These are phyloP conservation scores for Helogale parvula DNA, from an alignment of 2,113 vertebrate species.

Conservation along the genomic window DNA sequence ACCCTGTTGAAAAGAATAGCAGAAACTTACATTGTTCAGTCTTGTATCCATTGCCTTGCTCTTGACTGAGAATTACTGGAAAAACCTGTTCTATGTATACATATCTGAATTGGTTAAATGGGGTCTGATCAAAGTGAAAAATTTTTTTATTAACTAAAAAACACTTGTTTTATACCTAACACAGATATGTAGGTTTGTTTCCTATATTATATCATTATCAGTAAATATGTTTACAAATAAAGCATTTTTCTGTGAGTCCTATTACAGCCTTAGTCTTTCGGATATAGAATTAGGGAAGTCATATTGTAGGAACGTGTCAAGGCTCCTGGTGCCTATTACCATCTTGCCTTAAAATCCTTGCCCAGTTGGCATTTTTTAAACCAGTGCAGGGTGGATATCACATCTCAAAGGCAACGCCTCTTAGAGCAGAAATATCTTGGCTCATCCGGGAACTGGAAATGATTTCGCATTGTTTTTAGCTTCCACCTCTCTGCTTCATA, in stretches of 20 bases:
- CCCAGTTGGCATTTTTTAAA: neutral
- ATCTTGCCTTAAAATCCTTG: neutral
- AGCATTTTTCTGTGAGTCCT: neutral
- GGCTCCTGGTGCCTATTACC: neutral
- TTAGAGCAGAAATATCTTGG: neutral
- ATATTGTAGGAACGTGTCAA: neutral
- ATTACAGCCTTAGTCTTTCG: neutral
- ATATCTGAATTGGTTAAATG: neutral
- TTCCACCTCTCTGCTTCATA: neutral
- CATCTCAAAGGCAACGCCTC: neutral
- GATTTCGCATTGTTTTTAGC: neutral
- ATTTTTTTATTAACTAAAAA: neutral
- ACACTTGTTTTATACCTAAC: neutral
- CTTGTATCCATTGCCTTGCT: neutral
- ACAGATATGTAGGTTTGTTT: neutral
- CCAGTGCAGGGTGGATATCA: fast-evolving
- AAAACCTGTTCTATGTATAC: neutral
- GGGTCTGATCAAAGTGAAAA: neutral
- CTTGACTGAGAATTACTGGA: neutral
- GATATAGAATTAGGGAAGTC: neutral
- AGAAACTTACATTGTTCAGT: neutral
- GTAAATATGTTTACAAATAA: neutral
- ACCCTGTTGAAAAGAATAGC: neutral
- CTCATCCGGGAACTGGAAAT: neutral
- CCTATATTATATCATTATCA: neutral